phyloP scores from a whole-genome alignment of 2,113 vertebrate genomes.

The Parotia lawesii region DNA sequence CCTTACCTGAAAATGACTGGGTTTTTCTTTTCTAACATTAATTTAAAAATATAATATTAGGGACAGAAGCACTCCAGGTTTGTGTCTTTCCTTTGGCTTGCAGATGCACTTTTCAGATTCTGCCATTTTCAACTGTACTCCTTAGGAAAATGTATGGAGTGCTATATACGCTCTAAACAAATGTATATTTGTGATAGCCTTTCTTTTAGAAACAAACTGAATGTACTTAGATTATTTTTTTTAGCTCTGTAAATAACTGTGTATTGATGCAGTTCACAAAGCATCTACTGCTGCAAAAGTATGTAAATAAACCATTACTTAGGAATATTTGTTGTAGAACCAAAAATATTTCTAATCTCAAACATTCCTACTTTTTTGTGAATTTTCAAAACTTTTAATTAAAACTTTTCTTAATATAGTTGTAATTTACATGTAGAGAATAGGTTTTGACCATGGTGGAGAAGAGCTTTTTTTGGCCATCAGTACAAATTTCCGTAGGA shows the following conservation, averaged over 20 bases:
- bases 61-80: not conserved
- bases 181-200: not conserved
- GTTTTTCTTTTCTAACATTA: not conserved
- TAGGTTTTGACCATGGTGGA: not conserved
- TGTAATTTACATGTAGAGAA: not conserved
- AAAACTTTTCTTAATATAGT: not conserved
- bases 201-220: not conserved
- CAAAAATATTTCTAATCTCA: not conserved
- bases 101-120: not conserved
- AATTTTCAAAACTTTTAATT: not conserved
- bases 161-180: accelerated
- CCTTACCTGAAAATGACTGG: not conserved
- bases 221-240: not conserved
- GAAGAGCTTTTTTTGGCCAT: not conserved
- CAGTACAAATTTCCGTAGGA: not conserved
- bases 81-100: not conserved
- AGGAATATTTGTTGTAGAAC: not conserved
- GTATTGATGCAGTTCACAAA: not conserved
- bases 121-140: not conserved
- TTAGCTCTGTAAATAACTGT: not conserved
- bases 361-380: not conserved
- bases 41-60: not conserved
- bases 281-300: not conserved
- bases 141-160: not conserved
- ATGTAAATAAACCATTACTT: not conserved